phyloP scores from a whole-genome alignment of 2,888 invertebrate species.

The Philopedon plagiatum region DNA sequence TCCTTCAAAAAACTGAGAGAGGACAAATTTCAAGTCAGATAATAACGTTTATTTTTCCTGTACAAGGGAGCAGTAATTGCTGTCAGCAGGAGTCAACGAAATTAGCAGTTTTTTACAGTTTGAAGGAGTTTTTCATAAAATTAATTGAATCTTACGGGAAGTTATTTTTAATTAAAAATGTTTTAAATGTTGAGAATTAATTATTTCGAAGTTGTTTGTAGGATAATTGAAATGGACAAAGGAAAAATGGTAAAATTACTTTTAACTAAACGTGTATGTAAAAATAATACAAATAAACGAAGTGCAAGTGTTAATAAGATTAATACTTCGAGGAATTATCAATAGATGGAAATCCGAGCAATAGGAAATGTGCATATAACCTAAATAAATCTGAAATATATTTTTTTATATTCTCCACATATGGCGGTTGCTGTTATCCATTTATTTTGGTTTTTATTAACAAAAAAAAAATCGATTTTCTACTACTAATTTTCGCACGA shows the following conservation, averaged over 20 bases:
- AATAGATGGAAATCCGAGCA: too few species aligned
- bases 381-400: too few species aligned
- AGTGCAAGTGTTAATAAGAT: too few species aligned
- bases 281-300: too few species aligned
- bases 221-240: not conserved
- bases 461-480: too few species aligned
- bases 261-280: too few species aligned
- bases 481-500: too few species aligned
- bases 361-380: too few species aligned
- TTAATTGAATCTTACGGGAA: constrained; percentile 12
- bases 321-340: too few species aligned
- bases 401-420: too few species aligned
- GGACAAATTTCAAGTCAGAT: not conserved
- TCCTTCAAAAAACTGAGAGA: not conserved
- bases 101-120: constrained; percentile 10
- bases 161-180: constrained; percentile 8
- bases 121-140: not conserved
- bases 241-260: not conserved
- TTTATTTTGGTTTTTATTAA: too few species aligned
- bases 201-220: not conserved
- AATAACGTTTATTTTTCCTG: not conserved
- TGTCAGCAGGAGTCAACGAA: not conserved
- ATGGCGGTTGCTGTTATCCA: too few species aligned
- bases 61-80: not conserved
- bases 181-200: not conserved